A percentile compares a stretch with the other conserved stretches of the same genome.
These are phyloP conservation scores for Pangasius larnaudii DNA, from an alignment of 2,797 vertebrate species.

Conservation along the genomic window DNA sequence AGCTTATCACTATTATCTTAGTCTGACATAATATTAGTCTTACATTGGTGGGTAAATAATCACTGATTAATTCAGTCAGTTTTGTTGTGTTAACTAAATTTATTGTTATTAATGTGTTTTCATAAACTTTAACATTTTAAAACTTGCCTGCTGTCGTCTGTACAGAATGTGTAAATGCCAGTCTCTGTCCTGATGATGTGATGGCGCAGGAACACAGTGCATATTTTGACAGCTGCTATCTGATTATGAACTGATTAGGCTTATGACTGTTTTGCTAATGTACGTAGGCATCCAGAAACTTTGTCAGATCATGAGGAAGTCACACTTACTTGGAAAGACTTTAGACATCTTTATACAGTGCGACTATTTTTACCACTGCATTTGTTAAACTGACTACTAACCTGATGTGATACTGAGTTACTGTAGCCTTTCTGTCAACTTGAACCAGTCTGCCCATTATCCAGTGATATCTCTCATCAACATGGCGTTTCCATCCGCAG, in stretches of 20 bases:
- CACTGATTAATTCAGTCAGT: background rate
- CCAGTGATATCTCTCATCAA: too few species aligned
- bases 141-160: background rate
- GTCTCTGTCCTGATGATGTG: background rate
- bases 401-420: background rate
- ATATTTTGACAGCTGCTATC: background rate
- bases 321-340: background rate
- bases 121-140: background rate
- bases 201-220: background rate
- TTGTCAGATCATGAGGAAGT: background rate
- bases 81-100: background rate
- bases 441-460: too few species aligned
- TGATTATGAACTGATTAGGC: background rate
- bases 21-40: too few species aligned
- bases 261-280: background rate
- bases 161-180: background rate
- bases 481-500: too few species aligned
- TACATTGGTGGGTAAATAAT: background rate
- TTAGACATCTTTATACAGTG: background rate
- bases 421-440: too few species aligned
- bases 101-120: background rate
- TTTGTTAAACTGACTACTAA: background rate
- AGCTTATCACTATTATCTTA: background rate
- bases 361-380: background rate
- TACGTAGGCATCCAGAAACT: background rate